Evolutionary conservation across 2,113 vertebrate species (phyloP), one percentile per base, ranked within the genome.

Genomic region (Pelodiscus sinensis): DNA sequence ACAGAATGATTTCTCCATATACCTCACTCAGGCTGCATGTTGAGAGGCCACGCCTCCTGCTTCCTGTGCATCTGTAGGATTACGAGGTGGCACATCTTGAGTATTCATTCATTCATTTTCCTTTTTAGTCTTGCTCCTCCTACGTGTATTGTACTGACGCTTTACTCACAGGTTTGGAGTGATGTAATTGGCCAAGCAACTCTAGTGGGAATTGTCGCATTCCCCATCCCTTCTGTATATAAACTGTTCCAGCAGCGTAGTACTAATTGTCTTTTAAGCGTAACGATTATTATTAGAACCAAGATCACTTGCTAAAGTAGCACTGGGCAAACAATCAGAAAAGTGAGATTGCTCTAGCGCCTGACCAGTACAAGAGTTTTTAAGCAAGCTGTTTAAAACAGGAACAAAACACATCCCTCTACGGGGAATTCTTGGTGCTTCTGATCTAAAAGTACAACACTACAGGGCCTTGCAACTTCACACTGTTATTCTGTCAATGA

Each of bases 321-420:
- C 52, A 1, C 13, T 13, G 83, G 78, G 81, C 90, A 89, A 6
- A 81, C 60, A 25, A 0, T 24, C 10, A 79, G 79, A 91, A 58
- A 54, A 79, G 5, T 1, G 44, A 21, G 51, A 77, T 22, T 0
- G 0, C 50, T 78, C 71, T 88, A 71, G 51, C 71, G 85, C 10
- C 51, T 56, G 2, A 8, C 27, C 27, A 21, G 6, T 0, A 2
- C 0, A 0, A 4, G 3, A 9, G 89, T 13, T 1, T 55, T 24
- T 81, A 3, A 0, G 8, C 84, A 73, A n/a, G 44, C 62, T 0
- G 31, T 44, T 65, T 22, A 89, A 65, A 9, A 35, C 21, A 29
- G 88, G 35, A 0, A 1, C 29, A n/a, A 18, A 0, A 0, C 3
- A 0, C 0, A 7, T 71, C 2, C 44, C 79, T 89, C 50, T 10